Percentiles rank a stretch among this genome's conserved stretches.
phyloP scores from a whole-genome alignment of 2,113 vertebrate species.

The Hyla sarda region DNA sequence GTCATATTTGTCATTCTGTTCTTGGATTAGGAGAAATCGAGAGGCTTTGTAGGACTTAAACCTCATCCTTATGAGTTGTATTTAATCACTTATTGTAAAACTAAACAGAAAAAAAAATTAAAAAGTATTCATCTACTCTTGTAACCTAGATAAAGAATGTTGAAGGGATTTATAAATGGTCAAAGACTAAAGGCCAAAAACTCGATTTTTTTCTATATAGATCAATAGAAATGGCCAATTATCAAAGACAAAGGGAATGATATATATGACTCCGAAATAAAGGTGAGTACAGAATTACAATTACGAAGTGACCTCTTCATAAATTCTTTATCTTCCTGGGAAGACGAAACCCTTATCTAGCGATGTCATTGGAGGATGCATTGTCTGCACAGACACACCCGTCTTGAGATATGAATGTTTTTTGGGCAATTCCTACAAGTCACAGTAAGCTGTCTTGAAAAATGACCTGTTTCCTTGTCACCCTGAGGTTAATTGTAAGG shows the following conservation, averaged over 20 bases:
- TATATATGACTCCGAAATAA: neutral
- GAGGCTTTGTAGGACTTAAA: no score
- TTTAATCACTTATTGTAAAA: no score
- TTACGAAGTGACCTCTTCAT: neutral
- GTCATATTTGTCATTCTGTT: no score
- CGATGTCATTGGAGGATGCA: neutral
- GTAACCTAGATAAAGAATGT: no score
- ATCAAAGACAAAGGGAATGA: conserved; percentile 2
- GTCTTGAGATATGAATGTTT: conserved; percentile 40
- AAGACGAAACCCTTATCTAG: neutral
- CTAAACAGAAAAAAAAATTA: no score
- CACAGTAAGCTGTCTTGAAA: conserved; percentile 5
- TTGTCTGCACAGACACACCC: neutral
- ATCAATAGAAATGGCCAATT: conserved; percentile 11
- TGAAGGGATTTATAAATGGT: neutral
- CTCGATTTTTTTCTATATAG: neutral
- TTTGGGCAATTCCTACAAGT: neutral
- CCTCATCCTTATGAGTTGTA: no score
- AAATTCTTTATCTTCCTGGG: neutral
- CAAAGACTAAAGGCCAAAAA: neutral
- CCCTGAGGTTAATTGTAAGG: conserved; percentile 53
- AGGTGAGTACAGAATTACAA: neutral
- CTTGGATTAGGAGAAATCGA: no score
- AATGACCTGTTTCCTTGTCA: conserved; percentile 57
- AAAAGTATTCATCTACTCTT: no score